Conservation (phyloP, 1,140 invertebrate genomes). For the Pogonognathellus flavescens region DNA sequence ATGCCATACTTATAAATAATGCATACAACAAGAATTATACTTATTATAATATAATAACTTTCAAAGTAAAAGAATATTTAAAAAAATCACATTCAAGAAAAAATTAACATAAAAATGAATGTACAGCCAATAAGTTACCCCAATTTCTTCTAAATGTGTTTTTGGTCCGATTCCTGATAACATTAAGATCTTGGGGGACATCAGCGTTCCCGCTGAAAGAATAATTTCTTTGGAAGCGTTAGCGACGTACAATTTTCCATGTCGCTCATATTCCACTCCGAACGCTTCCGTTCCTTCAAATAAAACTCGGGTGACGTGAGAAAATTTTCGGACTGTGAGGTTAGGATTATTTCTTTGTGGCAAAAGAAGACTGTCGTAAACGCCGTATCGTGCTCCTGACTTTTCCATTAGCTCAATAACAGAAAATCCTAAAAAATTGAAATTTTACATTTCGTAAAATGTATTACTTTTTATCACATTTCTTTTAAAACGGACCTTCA, state of each 20-base stretch:
- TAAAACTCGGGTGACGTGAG: slow-evolving; percentile 22
- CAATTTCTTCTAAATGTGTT: slow-evolving; percentile 6
- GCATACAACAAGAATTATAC: too few relatives aligned
- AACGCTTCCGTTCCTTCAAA: background rate
- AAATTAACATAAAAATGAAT: too few relatives aligned
- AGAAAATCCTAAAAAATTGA: background rate
- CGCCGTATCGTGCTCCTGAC: background rate
- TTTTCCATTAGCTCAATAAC: background rate
- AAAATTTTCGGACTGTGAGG: slow-evolving; percentile 17
- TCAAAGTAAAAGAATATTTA: background rate
- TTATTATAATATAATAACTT: too few relatives aligned
- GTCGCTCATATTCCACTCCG: slow-evolving; percentile 21
- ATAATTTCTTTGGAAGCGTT: slow-evolving; percentile 40
- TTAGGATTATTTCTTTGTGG: background rate
- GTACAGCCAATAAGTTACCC: too few relatives aligned
- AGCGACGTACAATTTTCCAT: background rate
- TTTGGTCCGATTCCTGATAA: slow-evolving; percentile 22
- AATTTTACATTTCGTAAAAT: too few relatives aligned
- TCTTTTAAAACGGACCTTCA: slow-evolving; percentile 19
- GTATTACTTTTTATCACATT: too few relatives aligned
- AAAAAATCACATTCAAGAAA: too few relatives aligned
- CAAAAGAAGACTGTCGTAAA: background rate
- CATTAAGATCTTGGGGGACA: slow-evolving; percentile 25
- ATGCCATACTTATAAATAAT: too few relatives aligned
- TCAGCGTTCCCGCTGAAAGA: background rate